These are phyloP conservation scores for Pomatorhinus ruficollis DNA, from an alignment of 2,113 vertebrate genomes.

Conservation along the genomic window DNA sequence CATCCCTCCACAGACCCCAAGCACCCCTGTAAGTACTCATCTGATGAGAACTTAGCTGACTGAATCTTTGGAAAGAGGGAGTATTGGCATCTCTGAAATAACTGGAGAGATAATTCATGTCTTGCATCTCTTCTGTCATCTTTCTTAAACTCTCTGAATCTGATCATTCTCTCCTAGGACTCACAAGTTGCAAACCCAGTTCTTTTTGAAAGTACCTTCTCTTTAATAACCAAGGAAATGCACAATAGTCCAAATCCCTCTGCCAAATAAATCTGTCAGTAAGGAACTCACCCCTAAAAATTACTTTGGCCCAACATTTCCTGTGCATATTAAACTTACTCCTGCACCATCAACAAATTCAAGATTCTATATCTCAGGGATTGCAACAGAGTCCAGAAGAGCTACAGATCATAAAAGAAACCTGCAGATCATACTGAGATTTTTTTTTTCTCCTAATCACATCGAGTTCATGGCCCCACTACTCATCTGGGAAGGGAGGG, in stretches of 20 bases:
- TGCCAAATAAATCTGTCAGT: slow-evolving; percentile 19
- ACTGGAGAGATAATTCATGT: not conserved
- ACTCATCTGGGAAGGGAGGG: not conserved
- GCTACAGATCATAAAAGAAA: not conserved
- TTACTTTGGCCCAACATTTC: not conserved
- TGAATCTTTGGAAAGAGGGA: not conserved
- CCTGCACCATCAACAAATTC: not conserved
- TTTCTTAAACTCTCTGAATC: not conserved
- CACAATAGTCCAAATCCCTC: not conserved
- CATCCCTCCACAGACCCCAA: not conserved
- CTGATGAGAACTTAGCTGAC: not conserved
- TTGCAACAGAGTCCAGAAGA: not conserved
- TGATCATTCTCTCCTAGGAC: not conserved
- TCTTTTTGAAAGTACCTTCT: not conserved
- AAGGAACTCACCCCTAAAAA: not conserved
- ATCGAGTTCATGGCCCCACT: not conserved
- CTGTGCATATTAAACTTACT: not conserved
- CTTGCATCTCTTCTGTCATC: not conserved
- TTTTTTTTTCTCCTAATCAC: not conserved
- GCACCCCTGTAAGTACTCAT: not conserved
- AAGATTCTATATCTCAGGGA: not conserved
- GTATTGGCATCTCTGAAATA: not conserved
- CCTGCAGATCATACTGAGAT: not conserved
- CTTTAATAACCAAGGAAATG: not conserved
- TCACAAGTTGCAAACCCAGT: not conserved